These are phyloP conservation scores for Aphis craccivora DNA, from an alignment of 1,140 invertebrate genomes.

Conservation along the genomic window DNA sequence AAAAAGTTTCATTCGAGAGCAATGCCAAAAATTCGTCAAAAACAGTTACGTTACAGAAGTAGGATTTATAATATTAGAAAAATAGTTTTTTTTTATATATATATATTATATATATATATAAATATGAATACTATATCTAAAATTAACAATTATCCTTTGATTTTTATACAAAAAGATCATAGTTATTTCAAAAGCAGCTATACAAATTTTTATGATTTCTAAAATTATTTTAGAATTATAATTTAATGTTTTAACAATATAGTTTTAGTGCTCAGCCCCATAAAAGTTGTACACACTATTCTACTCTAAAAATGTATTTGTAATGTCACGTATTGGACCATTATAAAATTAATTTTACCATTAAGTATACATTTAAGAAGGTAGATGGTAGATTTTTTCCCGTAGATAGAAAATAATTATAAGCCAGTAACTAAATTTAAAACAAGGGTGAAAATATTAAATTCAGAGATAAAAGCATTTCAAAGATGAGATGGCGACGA, in stretches of 20 bases:
- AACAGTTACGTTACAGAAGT: neutral
- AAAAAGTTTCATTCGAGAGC: neutral
- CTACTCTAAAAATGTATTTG: neutral
- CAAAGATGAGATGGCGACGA: neutral
- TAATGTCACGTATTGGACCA: neutral
- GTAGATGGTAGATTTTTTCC: neutral
- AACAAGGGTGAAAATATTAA: constrained; percentile 3
- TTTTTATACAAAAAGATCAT: too few relatives aligned
- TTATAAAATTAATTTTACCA: neutral
- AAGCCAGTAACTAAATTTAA: neutral
- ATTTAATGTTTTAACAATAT: neutral
- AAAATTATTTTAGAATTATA: neutral
- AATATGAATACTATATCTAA: too few relatives aligned
- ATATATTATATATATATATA: too few relatives aligned
- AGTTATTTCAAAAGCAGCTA: too few relatives aligned
- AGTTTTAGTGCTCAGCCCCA: neutral
- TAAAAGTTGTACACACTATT: neutral
- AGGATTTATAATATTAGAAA: neutral
- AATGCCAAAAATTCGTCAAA: neutral
- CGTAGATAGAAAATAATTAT: neutral
- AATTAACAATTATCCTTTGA: too few relatives aligned
- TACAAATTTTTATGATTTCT: too few relatives aligned
- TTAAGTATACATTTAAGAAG: too few relatives aligned
- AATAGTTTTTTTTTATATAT: too few relatives aligned
- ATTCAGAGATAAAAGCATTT: neutral